A percentile compares a stretch with the other conserved stretches of the same genome.
Evolutionary conservation across 2,797 vertebrate species (phyloP).

Genomic region (Melopsittacus undulatus): DNA sequence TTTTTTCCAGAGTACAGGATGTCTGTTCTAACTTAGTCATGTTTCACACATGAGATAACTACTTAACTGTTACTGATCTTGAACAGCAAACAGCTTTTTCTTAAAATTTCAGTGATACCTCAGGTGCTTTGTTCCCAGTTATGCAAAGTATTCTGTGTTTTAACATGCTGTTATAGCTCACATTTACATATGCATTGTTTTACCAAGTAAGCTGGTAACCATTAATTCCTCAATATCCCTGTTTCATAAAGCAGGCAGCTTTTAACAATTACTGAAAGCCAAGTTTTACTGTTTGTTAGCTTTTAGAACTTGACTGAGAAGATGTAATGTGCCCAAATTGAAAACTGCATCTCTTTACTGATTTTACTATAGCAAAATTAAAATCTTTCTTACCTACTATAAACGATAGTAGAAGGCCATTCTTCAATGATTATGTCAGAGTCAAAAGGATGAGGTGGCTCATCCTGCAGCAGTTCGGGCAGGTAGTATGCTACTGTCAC

Average conservation of each 20-base stretch:
- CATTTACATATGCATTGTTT: background rate
- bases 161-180: background rate
- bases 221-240: background rate
- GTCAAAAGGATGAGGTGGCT: constrained; percentile 83
- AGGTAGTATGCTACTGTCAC: constrained; percentile 88
- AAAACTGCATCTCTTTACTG: rapidly evolving
- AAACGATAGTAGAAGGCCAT: constrained; percentile 85
- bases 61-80: background rate
- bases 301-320: background rate
- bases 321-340: rapidly evolving
- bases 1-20: background rate
- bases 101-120: rapidly evolving
- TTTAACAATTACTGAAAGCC: background rate
- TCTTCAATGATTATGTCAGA: constrained; percentile 82
- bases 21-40: background rate
- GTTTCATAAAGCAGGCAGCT: background rate
- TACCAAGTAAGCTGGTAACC: rapidly evolving
- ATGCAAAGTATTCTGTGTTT: background rate
- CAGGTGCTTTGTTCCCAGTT: rapidly evolving
- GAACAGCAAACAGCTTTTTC: background rate
- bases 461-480: constrained; percentile 79
- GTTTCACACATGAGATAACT: background rate
- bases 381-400: constrained; percentile 77
- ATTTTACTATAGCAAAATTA: rapidly evolving
- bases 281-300: background rate